Evolutionary conservation across 2,888 invertebrate genomes (phyloP), one percentile per base, ranked within the genome.

Genomic region (Drosophila tanythrix): DNA sequence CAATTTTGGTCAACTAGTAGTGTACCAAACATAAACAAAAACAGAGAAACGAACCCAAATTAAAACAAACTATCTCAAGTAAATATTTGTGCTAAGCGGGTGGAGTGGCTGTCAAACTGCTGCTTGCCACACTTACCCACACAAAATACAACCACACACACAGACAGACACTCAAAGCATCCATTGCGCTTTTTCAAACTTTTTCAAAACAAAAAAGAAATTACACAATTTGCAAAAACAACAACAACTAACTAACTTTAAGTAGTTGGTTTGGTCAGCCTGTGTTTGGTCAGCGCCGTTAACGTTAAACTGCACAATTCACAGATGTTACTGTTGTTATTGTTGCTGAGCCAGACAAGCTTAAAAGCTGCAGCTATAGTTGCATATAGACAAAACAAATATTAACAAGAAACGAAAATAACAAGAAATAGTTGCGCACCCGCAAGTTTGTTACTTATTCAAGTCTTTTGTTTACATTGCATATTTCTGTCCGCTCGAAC

Each of bases 401-500:
- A 15, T 25, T 21, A 25, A 18, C n/a, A 15, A 51, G 21, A 21
- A 27, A 15, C 0, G 31, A 27, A 27, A 40, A 40, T 3, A 21
- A 57, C 1, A 43, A 63, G 46, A 46, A 46, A 46, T 15, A 64
- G 43, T 56, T 60, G 33, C 36, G 29, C 63, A 46, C 67, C 70
- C 59, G 70, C 82, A 72, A 79, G 83, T 83, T 77, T 86, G 88
- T 80, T 74, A 70, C 83, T 82, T 72, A 58, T 67, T 55, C 71
- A 86, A 88, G 85, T 86, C 85, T 86, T 85, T 86, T 77, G 85
- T 86, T 88, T 80, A 67, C 76, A 64, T 48, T 64, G 48, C 58
- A 48, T 48, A 51, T 61, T 61, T 52, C 56, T 43, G 25, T 57
- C 56, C 74, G 77, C 66, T 70, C 64, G 58, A 80, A 68, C 67